Evolutionary conservation across 2,113 vertebrate genomes (phyloP), one percentile per base, ranked within the genome.

Genomic region (Hyla sarda): DNA sequence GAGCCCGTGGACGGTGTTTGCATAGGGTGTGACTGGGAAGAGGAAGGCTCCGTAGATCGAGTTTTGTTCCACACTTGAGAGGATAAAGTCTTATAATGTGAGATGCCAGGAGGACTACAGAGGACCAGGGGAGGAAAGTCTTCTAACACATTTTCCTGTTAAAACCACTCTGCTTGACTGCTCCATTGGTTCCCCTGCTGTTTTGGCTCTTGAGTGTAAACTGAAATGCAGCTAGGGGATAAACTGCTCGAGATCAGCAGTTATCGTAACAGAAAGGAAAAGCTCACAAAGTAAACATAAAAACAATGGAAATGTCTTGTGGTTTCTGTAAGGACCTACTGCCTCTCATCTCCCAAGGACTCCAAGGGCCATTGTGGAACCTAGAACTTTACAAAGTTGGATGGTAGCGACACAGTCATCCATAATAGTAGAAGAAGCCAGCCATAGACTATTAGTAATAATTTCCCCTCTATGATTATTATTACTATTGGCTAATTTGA

Each of bases 131-230:
- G 90, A 90, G 89, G 89, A 89, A 90, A 90, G 91, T 90, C 89
- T 92, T 92, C 90, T 90, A 91, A 79, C 87, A 83, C 90, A 86
- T 88, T 50, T 88, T 82, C 9, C 91, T 90, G 91, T 92, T 91
- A 91, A 90, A 89, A 90, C 88, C 90, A 91, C 91, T 89, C 88
- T 87, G 90, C 89, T 93, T 90, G 81, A 90, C 89, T 92, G 91
- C 91, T 92, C 90, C 91, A 71, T 88, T 90, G 92, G 89, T 91
- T 92, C 89, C 89, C 89, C 91, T 91, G 92, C 91, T 92, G 92
- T 69, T 93, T 87, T 85, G 83, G 87, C 87, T 86, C 90, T 78
- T 88, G 3, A 0, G 82, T 75, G 81, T 83, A 86, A 91, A 92
- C 89, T 86, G 16, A 17, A 90, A 89, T 1, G 4, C 82, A 87